A percentile compares a stretch with the other conserved stretches of the same genome.
Conservation (phyloP, 1,140 invertebrate species). For the Anastrepha ludens region DNA sequence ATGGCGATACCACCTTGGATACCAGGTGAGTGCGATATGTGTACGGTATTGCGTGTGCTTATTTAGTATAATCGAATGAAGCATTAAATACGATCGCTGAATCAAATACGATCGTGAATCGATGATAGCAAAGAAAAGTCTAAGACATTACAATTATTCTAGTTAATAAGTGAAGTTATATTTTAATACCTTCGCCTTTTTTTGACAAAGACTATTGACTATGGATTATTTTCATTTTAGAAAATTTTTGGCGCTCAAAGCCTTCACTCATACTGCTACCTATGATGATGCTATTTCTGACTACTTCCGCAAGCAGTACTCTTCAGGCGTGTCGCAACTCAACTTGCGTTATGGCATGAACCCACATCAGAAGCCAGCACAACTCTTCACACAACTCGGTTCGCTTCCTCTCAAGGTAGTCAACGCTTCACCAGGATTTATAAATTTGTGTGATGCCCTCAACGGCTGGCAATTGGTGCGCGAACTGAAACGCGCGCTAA, state of each 20-base stretch:
- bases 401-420: slow-evolving; percentile 91
- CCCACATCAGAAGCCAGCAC: slow-evolving; percentile 97
- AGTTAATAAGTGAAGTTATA: no score
- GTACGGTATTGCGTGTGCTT: no score
- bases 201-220: no score
- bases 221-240: slow-evolving; percentile 71
- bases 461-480: slow-evolving; percentile 97
- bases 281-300: slow-evolving; percentile 97
- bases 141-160: no score
- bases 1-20: slow-evolving; percentile 79
- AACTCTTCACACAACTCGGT: slow-evolving; percentile 88
- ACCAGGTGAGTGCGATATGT: slow-evolving; percentile 79
- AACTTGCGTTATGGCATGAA: slow-evolving; percentile 97
- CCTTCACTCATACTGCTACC: slow-evolving; percentile 95
- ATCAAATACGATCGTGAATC: no score
- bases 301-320: slow-evolving; percentile 95
- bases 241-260: slow-evolving; percentile 88
- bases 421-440: slow-evolving; percentile 94
- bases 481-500: slow-evolving; percentile 87
- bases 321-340: slow-evolving; percentile 84
- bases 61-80: no score
- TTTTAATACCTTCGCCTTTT: no score
- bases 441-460: slow-evolving; percentile 97
- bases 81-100: no score
- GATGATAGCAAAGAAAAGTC: no score